Evolutionary conservation across 2,797 vertebrate genomes (phyloP).

Genomic region (Hemibagrus guttatus): DNA sequence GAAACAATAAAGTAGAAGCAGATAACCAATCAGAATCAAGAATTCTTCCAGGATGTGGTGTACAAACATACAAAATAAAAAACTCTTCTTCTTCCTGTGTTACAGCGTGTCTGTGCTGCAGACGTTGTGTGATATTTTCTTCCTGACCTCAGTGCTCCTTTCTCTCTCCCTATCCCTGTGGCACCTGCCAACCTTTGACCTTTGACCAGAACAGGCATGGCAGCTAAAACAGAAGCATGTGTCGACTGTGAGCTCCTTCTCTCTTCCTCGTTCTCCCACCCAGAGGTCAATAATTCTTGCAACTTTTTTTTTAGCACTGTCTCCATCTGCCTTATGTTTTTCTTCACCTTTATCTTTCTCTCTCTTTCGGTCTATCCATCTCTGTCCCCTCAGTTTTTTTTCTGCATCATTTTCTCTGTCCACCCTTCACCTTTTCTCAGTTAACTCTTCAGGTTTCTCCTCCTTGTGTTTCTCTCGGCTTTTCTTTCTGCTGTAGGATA

Average conservation of each 20-base stretch:
- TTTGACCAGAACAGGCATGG: constrained; percentile 62
- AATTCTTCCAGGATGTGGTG: neutral
- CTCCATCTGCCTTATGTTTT: constrained; percentile 45
- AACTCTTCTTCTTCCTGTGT: neutral
- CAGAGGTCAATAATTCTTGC: constrained; percentile 54
- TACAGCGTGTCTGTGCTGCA: neutral
- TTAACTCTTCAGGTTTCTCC: constrained; percentile 38
- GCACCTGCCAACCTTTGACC: constrained; percentile 79
- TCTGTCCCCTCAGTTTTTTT: neutral
- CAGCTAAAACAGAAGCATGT: constrained; percentile 48
- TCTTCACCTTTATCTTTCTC: constrained; percentile 43
- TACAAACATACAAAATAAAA: neutral
- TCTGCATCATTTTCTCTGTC: neutral
- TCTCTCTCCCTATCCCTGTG: constrained; percentile 59
- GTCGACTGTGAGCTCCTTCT: constrained; percentile 65
- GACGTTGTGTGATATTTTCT: constrained; percentile 7
- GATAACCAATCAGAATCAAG: neutral
- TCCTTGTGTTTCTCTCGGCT: constrained; percentile 17
- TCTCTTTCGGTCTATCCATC: neutral
- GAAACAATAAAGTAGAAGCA: neutral
- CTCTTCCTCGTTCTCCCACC: constrained; percentile 43
- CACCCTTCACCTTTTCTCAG: neutral
- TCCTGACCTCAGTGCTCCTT: constrained; percentile 61
- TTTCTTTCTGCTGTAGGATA: neutral
- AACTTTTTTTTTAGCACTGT: constrained; percentile 37